Conservation (phyloP, 2,113 vertebrate species). For the Columbina picui region DNA sequence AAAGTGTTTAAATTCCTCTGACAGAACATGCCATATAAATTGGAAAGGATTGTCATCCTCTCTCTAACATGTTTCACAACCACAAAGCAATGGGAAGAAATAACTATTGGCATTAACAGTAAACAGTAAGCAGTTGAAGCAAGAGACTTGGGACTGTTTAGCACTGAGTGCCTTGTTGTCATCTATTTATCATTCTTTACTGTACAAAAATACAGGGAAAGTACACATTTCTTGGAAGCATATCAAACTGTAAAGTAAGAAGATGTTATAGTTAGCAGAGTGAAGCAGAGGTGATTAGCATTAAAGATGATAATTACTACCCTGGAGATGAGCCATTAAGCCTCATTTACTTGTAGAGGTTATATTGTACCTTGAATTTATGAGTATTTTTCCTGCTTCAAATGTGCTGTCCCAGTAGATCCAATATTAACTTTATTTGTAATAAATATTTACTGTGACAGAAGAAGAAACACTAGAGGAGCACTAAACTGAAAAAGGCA, state of each 20-base stretch:
- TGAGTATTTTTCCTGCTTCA: not conserved
- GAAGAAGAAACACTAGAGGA: not conserved
- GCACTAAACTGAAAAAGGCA: not conserved
- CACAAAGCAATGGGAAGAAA: not conserved
- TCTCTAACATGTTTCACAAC: not conserved
- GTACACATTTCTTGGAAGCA: not conserved
- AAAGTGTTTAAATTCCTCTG: not conserved
- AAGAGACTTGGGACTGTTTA: not conserved
- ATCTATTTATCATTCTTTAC: not conserved
- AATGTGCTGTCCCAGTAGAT: not conserved
- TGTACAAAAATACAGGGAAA: not conserved
- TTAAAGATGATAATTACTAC: not conserved
- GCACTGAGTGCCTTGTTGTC: not conserved
- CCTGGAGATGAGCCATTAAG: not conserved
- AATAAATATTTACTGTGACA: not conserved
- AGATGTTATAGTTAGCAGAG: not conserved
- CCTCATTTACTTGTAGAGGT: not conserved
- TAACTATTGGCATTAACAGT: not conserved
- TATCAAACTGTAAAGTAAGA: not conserved
- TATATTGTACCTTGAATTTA: not conserved
- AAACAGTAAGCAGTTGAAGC: not conserved
- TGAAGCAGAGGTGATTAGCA: not conserved
- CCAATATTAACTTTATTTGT: not conserved
- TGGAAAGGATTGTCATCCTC: not conserved
- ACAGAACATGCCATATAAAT: not conserved